Evolutionary conservation across 2,888 invertebrate genomes (phyloP).

Genomic region (Euzetes globulus): DNA sequence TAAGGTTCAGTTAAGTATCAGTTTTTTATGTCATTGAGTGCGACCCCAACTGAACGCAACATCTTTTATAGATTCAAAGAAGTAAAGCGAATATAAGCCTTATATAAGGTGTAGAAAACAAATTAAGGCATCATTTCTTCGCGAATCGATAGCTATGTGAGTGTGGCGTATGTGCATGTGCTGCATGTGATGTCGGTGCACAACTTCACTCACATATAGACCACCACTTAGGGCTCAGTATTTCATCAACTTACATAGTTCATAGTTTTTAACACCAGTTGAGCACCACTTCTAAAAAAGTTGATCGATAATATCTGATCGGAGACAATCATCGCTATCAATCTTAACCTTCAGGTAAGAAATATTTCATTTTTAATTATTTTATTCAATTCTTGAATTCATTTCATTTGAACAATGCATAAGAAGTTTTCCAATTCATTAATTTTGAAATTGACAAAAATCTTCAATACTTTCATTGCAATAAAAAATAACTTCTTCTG

Average conservation of each 20-base stretch:
- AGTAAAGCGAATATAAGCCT: neutral
- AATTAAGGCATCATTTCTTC: conserved; percentile 18
- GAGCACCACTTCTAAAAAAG: neutral
- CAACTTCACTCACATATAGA: neutral
- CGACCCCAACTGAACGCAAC: neutral
- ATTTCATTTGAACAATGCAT: no score
- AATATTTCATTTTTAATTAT: no score
- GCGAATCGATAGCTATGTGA: neutral
- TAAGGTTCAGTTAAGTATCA: neutral
- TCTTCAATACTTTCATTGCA: no score
- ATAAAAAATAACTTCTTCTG: no score
- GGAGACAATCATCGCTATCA: no score
- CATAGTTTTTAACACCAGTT: conserved; percentile 14
- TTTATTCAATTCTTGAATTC: no score
- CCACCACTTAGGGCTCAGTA: neutral
- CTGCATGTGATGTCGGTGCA: neutral
- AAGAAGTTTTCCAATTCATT: no score
- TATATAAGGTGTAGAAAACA: neutral
- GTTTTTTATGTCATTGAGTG: neutral
- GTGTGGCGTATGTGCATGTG: conserved; percentile 3
- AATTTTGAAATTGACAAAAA: no score
- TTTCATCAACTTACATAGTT: neutral
- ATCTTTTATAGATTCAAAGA: conserved; percentile 17
- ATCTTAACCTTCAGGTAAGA: no score
- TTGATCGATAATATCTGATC: neutral